phyloP scores from a whole-genome alignment of 2,797 vertebrate species.

The Schizopygopsis pylzovi region DNA sequence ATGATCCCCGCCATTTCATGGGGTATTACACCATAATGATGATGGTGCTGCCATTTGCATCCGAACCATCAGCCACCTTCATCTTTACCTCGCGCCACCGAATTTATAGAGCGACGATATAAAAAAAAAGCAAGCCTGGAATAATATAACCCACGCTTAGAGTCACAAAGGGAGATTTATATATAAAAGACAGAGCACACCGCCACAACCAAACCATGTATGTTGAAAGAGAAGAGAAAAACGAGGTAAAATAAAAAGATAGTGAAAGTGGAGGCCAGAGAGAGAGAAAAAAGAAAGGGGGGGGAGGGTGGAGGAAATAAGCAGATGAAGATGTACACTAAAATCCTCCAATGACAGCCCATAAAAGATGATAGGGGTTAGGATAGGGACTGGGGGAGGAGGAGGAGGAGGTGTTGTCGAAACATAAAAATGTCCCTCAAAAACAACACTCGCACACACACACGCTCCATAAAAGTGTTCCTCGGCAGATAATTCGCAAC shows the following conservation, averaged over 20 bases:
- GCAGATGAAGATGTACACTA: constrained; percentile 78
- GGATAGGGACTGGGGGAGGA: constrained; percentile 60
- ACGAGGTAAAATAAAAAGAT: constrained; percentile 68
- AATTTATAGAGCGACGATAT: constrained; percentile 89
- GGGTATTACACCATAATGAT: constrained; percentile 99
- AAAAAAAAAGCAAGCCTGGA: constrained; percentile 81
- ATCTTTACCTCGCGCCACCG: constrained; percentile 86
- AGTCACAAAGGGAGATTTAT: constrained; percentile 84
- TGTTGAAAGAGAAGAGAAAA: constrained; percentile 68
- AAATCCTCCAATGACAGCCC: constrained; percentile 71
- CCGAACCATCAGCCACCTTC: constrained; percentile 91
- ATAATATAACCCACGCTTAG: constrained; percentile 90
- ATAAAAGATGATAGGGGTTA: constrained; percentile 71
- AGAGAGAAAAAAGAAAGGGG: constrained; percentile 69
- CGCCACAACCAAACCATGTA: constrained; percentile 73
- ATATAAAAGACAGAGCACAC: constrained; percentile 67
- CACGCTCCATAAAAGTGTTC: constrained; percentile 80
- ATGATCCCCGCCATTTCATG: constrained; percentile 98
- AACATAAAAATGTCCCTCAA: constrained; percentile 79
- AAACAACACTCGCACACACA: constrained; percentile 55
- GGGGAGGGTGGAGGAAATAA: constrained; percentile 19
- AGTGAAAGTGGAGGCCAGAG: constrained; percentile 56
- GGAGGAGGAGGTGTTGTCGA: constrained; percentile 56
- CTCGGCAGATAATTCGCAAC: constrained; percentile 83
- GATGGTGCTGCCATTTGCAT: constrained; percentile 97